Evolutionary conservation across 2,888 invertebrate species (phyloP), one percentile per base, ranked within the genome.

Genomic region (Lysandra coridon): DNA sequence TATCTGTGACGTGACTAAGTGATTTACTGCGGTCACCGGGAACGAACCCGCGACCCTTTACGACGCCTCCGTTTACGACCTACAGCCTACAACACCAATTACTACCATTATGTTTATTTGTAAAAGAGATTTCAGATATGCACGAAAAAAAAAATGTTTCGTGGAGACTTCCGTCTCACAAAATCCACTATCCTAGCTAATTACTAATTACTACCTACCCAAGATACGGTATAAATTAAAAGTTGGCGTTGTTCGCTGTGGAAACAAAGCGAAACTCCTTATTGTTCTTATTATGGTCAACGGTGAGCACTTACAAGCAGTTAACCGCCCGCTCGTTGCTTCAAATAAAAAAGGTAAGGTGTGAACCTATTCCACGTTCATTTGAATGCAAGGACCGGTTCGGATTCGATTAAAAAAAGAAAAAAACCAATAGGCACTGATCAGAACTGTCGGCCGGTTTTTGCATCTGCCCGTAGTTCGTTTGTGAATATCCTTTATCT

Each of bases 1-100:
- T 94, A 93, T 93, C 92, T 92, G 90, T 89, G 90, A 90, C 91
- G 92, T 90, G 93, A 88, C 91, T 93, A 94, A 93, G 92, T 93
- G 93, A 94, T 94, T 94, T 94, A 94, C 90, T 93, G 92, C 86
- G 92, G 93, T 93, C 92, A 93, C 40, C 74, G 23, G 74, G 74
- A 86, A 89, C 91, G 89, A 92, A 92, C 93, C 89, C 85, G 89
- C 91, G 91, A 89, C 91, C 89, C 87, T 74, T 74, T 74, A 74
- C 74, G 74, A 74, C 74, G 40, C 74, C 73, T 85, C 85, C 82
- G 85, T 92, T 93, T 93, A 93, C 89, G 91, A 89, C 87, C 83
- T 86, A 87, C 84, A 30, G 4, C 12, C 64, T 30, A 69, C 78
- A 73, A 79, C 80, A 79, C 79, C 75, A 74, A 80, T 79, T 79